phyloP scores from a whole-genome alignment of 2,113 vertebrate genomes.

The Thunnus thynnus region DNA sequence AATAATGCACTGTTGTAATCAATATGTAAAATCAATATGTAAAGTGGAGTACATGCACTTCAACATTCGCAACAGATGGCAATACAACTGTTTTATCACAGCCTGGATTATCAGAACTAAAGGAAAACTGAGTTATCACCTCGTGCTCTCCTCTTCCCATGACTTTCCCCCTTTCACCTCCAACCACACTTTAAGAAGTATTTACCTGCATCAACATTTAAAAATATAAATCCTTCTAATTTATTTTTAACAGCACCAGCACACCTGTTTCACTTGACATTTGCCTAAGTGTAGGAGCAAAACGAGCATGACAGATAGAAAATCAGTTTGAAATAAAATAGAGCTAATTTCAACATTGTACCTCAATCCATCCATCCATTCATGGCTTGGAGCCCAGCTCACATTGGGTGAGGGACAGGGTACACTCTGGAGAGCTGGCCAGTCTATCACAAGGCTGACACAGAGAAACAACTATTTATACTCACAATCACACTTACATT shows the following conservation, averaged over 20 bases:
- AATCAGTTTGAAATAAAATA: constrained; percentile 17
- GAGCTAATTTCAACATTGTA: constrained; percentile 16
- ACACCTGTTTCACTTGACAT: constrained; percentile 33
- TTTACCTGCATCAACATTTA: constrained; percentile 3
- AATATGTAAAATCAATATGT: constrained; percentile 11
- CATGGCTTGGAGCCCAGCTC: not conserved
- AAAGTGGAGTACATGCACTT: not conserved
- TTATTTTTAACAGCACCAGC: constrained; percentile 4
- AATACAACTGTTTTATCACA: not conserved
- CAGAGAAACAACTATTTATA: not conserved
- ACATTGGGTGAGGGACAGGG: not conserved
- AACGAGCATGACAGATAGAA: not conserved
- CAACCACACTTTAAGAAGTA: constrained; percentile 9
- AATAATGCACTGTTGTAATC: too few species aligned
- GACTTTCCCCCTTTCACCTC: constrained; percentile 13
- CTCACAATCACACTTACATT: not conserved
- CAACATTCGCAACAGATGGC: constrained; percentile 6
- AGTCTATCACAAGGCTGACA: not conserved
- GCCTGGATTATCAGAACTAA: not conserved
- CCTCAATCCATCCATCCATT: not conserved
- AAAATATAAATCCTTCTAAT: constrained; percentile 20
- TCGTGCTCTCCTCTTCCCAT: constrained; percentile 11
- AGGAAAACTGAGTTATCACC: constrained; percentile 22
- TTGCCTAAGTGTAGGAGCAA: not conserved
- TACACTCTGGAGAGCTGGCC: not conserved